Evolutionary conservation across 2,888 invertebrate species (phyloP).

Genomic region (Scelioninae gen. 1): DNA sequence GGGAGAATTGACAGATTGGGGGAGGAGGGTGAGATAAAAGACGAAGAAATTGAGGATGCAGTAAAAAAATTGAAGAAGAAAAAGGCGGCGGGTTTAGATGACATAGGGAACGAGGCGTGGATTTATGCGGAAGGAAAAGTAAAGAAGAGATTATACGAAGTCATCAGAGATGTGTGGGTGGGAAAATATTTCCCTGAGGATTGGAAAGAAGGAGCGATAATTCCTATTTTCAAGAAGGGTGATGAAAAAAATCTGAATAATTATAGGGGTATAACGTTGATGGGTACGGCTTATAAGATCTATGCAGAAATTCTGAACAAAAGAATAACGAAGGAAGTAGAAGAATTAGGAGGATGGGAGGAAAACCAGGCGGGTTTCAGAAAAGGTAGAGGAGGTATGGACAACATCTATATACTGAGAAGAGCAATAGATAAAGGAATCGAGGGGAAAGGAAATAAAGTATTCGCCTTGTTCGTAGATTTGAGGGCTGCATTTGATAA

Average conservation of each 20-base stretch:
- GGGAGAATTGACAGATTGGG: not conserved
- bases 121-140: slow-evolving; percentile 1
- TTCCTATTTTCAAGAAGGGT: slow-evolving; percentile 14
- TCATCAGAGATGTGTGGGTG: not conserved
- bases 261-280: slow-evolving; percentile 5
- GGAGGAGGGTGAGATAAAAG: not conserved
- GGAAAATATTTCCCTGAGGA: slow-evolving; percentile 2
- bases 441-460: too few relatives aligned
- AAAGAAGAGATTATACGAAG: not conserved
- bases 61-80: slow-evolving; percentile 34
- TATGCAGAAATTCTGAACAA: slow-evolving; percentile 14
- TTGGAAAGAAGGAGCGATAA: not conserved
- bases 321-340: slow-evolving; percentile 6
- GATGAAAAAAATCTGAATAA: not conserved
- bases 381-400: too few relatives aligned
- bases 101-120: slow-evolving; percentile 11
- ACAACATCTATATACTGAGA: too few relatives aligned
- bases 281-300: slow-evolving; percentile 30
- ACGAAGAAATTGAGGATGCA: slow-evolving; percentile 5
- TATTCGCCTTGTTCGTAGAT: too few relatives aligned
- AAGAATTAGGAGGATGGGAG: not conserved
- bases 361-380: slow-evolving; percentile 19
- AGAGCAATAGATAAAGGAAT: too few relatives aligned
- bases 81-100: slow-evolving; percentile 57
- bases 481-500: too few relatives aligned